Evolutionary conservation across 2,888 invertebrate genomes (phyloP), one percentile per base, ranked within the genome.

Genomic region (Dolichopus griseipennis): DNA sequence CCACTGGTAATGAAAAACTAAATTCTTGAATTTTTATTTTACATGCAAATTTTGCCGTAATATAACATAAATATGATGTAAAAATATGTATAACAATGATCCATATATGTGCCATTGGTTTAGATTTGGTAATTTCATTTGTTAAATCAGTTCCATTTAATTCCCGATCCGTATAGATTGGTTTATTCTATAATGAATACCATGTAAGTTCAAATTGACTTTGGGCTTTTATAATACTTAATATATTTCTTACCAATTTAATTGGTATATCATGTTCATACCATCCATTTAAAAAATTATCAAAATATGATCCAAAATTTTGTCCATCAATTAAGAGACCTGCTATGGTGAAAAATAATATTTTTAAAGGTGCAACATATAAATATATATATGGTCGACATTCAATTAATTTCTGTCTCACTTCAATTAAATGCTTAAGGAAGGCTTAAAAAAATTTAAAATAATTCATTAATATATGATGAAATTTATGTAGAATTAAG

Each of bases 1-100:
- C 88, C 62, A 95, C 82, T 0, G 96, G 93, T 70, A 95, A 85
- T 0, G 95, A 91, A 75, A 91, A 95, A 74, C 94, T 91, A 78
- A 93, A 90, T 67, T 88, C 87, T 79, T 96, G 95, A 77, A 97
- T 94, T 78, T 91, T 87, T 71, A 94, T 90, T 83, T 92, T 92
- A 83, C 93, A 93, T 0, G 93, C 90, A 73, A 93, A 92, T 82
- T 93, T 95, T 6, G 88, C 85, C 71, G 86, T 85, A 22, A 83
- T 83, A 75, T 87, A 90, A 73, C 87, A 87, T 12, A 90, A 72
- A 75, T 91, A 89, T 1, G 90, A 87, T 0, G 88, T 79, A 0
- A 81, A 71, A 1, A 89, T 83, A 79, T 93, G 92, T 41, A 91
- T 83, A 0, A 88, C 71, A 22, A 88, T 82, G 0, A 89, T 85